phyloP scores from a whole-genome alignment of 2,888 invertebrate species.

The Lamellibrachia satsuma region DNA sequence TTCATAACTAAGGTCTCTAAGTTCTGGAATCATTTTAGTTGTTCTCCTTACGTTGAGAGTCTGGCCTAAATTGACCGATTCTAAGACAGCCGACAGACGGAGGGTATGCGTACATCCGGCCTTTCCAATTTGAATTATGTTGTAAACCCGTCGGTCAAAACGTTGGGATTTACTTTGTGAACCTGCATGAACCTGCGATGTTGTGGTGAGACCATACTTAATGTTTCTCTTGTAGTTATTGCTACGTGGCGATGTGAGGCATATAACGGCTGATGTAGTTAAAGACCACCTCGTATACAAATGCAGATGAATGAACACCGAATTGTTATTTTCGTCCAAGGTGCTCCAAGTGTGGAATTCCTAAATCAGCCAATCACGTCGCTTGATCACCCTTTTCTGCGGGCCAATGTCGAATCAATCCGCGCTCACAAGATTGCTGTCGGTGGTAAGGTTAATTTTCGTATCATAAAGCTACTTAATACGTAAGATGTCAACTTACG shows the following conservation, averaged over 20 bases:
- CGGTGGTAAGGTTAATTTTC: slow-evolving; percentile 22
- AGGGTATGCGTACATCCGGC: not conserved
- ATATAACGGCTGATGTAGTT: not conserved
- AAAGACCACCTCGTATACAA: not conserved
- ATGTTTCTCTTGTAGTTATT: not conserved
- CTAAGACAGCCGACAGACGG: not conserved
- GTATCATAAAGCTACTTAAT: not conserved
- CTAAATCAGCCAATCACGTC: slow-evolving; percentile 61
- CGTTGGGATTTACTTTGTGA: not conserved
- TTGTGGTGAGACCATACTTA: not conserved
- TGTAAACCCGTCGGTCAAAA: not conserved
- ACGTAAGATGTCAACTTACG: not conserved
- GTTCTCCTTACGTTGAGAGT: not conserved
- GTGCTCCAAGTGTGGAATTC: slow-evolving; percentile 59
- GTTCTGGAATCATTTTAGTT: too few relatives aligned
- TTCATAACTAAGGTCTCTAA: too few relatives aligned
- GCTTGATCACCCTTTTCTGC: slow-evolving; percentile 60
- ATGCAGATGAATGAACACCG: not conserved
- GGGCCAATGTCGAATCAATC: slow-evolving; percentile 57
- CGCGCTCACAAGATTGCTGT: slow-evolving; percentile 40
- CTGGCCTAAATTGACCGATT: not conserved
- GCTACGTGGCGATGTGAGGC: not conserved
- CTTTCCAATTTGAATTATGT: not conserved
- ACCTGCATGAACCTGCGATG: not conserved
- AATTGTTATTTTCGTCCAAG: slow-evolving; percentile 41